Conservation (phyloP, 2,888 invertebrate genomes). For the Caenorhabditis virilis region DNA sequence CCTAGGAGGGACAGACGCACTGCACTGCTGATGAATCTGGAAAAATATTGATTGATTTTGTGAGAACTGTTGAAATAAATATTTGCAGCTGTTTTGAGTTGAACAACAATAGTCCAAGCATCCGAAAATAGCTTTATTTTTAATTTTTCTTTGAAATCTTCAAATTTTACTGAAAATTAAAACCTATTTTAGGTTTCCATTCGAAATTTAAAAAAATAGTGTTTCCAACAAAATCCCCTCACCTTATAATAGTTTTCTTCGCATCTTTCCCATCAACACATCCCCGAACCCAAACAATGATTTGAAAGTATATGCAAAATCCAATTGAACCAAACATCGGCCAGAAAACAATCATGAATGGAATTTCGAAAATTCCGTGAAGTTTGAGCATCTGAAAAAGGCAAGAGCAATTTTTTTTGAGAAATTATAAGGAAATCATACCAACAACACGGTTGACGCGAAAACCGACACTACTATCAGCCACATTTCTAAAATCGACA, state of each 20-base stretch:
- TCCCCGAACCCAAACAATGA: conserved; percentile 91
- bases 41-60: too few relatives aligned
- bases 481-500: conserved; percentile 93
- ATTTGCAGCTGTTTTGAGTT: neutral
- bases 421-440: conserved; percentile 12
- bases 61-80: neutral
- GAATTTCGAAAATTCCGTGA: conserved; percentile 67
- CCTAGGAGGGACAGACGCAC: conserved; percentile 41
- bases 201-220: neutral
- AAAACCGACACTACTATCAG: conserved; percentile 83
- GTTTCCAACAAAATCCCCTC: conserved; percentile 4
- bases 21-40: conserved; percentile 47
- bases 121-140: neutral
- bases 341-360: conserved; percentile 89
- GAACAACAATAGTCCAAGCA: neutral
- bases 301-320: conserved; percentile 89
- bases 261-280: conserved; percentile 76
- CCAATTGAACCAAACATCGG: conserved; percentile 91
- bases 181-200: neutral
- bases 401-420: neutral
- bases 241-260: conserved; percentile 71
- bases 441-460: conserved; percentile 83
- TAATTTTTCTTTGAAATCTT: neutral
- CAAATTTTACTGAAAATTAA: neutral
- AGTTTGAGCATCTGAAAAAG: conserved; percentile 41